These are phyloP conservation scores for Calliphora vicina DNA, from an alignment of 1,140 invertebrate species.

Conservation along the genomic window DNA sequence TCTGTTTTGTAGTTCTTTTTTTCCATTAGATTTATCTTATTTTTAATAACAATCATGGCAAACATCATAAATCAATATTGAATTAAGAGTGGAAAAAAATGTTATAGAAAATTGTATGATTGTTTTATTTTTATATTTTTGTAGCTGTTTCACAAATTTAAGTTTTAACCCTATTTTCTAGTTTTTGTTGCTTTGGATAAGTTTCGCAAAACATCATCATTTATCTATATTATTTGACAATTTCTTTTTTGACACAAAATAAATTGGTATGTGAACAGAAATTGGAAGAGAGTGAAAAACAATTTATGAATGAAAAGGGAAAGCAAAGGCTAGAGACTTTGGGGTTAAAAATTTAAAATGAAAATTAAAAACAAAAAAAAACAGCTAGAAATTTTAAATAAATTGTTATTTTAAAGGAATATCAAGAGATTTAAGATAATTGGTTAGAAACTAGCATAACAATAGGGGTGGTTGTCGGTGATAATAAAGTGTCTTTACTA, in stretches of 20 bases:
- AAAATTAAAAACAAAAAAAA: too few species aligned
- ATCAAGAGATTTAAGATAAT: too few species aligned
- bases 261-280: background rate
- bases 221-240: constrained; percentile 2
- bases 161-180: background rate
- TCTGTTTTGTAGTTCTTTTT: background rate
- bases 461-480: too few species aligned
- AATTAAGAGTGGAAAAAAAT: background rate
- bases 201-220: background rate
- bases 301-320: background rate
- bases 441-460: too few species aligned
- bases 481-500: too few species aligned
- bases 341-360: background rate
- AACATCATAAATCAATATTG: constrained; percentile 1
- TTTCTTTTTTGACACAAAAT: background rate
- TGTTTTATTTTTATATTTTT: background rate
- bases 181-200: background rate
- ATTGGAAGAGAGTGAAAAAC: too few species aligned
- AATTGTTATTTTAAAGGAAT: too few species aligned
- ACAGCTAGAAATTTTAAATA: too few species aligned
- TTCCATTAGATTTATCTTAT: background rate
- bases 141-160: background rate
- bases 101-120: background rate
- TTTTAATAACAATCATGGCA: background rate
- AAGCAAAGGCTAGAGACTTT: background rate